Conservation (phyloP, 2,888 invertebrate species). For the Catocala fraxini region DNA sequence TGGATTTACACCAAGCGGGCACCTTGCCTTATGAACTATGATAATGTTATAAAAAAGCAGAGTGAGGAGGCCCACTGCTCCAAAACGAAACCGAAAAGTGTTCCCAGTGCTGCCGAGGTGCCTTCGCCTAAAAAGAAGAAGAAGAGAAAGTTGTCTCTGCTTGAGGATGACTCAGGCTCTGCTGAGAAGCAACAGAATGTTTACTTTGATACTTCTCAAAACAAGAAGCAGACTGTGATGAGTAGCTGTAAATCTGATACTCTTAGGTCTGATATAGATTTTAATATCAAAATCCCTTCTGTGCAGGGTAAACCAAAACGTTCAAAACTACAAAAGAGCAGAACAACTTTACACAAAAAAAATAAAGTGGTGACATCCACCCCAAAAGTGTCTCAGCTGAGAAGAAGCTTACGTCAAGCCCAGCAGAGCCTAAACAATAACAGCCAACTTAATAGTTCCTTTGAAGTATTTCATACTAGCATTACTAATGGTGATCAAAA, state of each 20-base stretch:
- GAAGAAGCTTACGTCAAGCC: slow-evolving; percentile 73
- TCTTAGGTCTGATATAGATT: slow-evolving; percentile 71
- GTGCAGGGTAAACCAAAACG: slow-evolving; percentile 65
- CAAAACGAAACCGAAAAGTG: slow-evolving; percentile 61
- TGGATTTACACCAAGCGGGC: slow-evolving; percentile 82
- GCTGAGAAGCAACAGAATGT: slow-evolving; percentile 68
- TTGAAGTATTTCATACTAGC: slow-evolving; percentile 61
- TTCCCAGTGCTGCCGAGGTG: slow-evolving; percentile 56
- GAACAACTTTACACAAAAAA: slow-evolving; percentile 64
- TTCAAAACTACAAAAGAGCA: slow-evolving; percentile 61
- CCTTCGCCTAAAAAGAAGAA: slow-evolving; percentile 71
- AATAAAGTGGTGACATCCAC: slow-evolving; percentile 76
- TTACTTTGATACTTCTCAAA: slow-evolving; percentile 71
- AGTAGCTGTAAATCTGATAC: slow-evolving; percentile 68
- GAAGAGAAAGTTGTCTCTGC: slow-evolving; percentile 70
- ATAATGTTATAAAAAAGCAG: slow-evolving; percentile 68
- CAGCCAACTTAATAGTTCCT: slow-evolving; percentile 67
- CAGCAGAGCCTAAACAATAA: slow-evolving; percentile 65
- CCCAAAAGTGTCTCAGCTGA: slow-evolving; percentile 65
- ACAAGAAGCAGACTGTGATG: slow-evolving; percentile 54
- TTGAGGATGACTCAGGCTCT: slow-evolving; percentile 71
- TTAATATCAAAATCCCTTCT: slow-evolving; percentile 74
- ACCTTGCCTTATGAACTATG: slow-evolving; percentile 80
- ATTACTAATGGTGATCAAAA: slow-evolving; percentile 57
- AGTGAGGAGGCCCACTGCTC: slow-evolving; percentile 65